Evolutionary conservation across 2,113 vertebrate genomes (phyloP).

Genomic region (Polypterus bichir): DNA sequence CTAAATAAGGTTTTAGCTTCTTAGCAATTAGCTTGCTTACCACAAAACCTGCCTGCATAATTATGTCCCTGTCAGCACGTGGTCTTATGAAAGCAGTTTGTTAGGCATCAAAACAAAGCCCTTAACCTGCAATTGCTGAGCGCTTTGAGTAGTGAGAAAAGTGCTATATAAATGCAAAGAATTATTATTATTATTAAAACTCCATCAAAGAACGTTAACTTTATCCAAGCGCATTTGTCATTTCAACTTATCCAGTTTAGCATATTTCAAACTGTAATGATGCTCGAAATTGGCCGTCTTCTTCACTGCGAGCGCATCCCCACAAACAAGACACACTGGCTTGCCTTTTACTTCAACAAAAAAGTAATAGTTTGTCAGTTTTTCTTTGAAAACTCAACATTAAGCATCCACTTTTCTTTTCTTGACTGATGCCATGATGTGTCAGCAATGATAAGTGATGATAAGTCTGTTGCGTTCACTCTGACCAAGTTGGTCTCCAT

Average conservation of each 20-base stretch:
- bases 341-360: conserved; percentile 8
- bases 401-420: conserved; percentile 17
- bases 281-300: conserved; percentile 15
- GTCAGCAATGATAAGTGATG: too few species aligned
- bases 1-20: conserved; percentile 9
- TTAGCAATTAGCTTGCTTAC: conserved; percentile 16
- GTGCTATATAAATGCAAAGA: too few species aligned
- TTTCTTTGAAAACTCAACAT: conserved; percentile 14
- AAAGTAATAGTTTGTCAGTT: conserved; percentile 13
- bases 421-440: neutral
- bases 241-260: conserved; percentile 14
- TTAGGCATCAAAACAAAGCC: neutral
- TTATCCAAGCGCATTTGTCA: conserved; percentile 8
- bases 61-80: neutral
- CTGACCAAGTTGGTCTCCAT: too few species aligned
- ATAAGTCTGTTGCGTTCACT: too few species aligned
- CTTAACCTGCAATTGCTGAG: too few species aligned
- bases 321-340: conserved; percentile 3
- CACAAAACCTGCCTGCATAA: conserved; percentile 16
- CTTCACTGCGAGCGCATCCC: conserved; percentile 9
- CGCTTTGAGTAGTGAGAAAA: too few species aligned
- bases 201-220: conserved; percentile 12
- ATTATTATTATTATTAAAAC: neutral
- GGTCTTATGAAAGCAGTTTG: conserved; percentile 4
- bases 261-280: conserved; percentile 19